Conservation (phyloP, 2,888 invertebrate species). For the Amblyteles armatorius region DNA sequence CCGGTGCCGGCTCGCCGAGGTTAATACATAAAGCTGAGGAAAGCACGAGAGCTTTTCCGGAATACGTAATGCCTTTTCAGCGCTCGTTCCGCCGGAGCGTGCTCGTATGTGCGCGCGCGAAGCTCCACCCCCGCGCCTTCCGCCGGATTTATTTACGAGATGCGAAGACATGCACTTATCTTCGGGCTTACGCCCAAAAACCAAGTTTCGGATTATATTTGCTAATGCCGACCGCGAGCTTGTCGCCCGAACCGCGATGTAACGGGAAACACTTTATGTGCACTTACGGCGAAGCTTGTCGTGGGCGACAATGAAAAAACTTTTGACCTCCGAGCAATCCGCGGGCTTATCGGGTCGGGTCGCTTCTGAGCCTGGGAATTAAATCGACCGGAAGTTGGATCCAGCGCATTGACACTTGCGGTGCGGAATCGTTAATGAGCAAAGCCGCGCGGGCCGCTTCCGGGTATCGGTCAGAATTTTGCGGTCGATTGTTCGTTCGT, state of each 20-base stretch:
- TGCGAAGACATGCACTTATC: slow-evolving; percentile 15
- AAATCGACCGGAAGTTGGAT: not conserved
- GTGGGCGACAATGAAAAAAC: not conserved
- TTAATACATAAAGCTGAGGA: slow-evolving; percentile 68
- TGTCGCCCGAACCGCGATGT: not conserved
- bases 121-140: no score
- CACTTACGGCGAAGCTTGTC: not conserved
- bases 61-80: slow-evolving; percentile 67
- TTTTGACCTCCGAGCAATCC: slow-evolving; percentile 1
- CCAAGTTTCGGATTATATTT: slow-evolving; percentile 38
- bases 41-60: slow-evolving; percentile 64
- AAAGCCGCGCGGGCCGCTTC: not conserved
- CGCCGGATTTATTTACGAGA: slow-evolving; percentile 25
- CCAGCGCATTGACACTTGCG: not conserved
- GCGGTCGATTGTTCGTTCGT: not conserved
- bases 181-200: slow-evolving; percentile 29
- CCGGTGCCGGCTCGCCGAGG: slow-evolving; percentile 41
- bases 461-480: not conserved
- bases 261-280: not conserved
- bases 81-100: slow-evolving; percentile 10
- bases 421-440: not conserved
- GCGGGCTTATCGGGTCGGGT: not conserved
- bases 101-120: slow-evolving; percentile 3
- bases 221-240: not conserved
- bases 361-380: not conserved